A percentile compares a stretch with the other conserved stretches of the same genome.
Conservation (phyloP, 2,888 invertebrate species). For the Luperina testacea region DNA sequence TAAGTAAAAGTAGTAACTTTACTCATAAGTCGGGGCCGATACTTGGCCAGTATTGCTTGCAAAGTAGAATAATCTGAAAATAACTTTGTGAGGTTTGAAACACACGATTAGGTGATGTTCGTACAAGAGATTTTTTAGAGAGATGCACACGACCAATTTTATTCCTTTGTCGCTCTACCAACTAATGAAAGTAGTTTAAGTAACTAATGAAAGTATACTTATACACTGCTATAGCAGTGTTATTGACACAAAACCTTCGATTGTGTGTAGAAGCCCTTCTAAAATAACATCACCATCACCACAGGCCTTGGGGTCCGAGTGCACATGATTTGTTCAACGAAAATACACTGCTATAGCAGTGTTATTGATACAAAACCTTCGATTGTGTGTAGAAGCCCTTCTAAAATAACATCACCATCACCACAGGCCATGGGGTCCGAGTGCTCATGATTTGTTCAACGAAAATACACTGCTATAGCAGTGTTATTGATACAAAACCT, state of each 20-base stretch:
- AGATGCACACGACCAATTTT: neutral
- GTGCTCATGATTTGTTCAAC: neutral
- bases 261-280: too few relatives aligned
- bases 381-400: neutral
- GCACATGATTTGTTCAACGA: too few relatives aligned
- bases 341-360: too few relatives aligned
- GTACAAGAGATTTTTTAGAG: neutral
- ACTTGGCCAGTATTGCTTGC: neutral
- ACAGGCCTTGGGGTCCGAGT: too few relatives aligned
- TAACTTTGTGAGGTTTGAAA: neutral
- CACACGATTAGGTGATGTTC: neutral
- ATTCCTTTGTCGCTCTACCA: neutral
- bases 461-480: too few relatives aligned
- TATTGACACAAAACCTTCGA: neutral
- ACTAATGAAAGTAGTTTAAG: neutral
- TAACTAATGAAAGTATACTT: neutral
- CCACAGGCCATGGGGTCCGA: neutral
- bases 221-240: too few relatives aligned
- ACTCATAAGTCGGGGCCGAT: too few relatives aligned
- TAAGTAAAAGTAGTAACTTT: too few relatives aligned
- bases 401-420: constrained; percentile 10
- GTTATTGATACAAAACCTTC: neutral
- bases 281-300: too few relatives aligned
- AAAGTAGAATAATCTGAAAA: neutral
- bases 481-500: too few relatives aligned